These are phyloP conservation scores for Eulemur coronatus DNA, from an alignment of 2,797 vertebrate species.

Conservation along the genomic window DNA sequence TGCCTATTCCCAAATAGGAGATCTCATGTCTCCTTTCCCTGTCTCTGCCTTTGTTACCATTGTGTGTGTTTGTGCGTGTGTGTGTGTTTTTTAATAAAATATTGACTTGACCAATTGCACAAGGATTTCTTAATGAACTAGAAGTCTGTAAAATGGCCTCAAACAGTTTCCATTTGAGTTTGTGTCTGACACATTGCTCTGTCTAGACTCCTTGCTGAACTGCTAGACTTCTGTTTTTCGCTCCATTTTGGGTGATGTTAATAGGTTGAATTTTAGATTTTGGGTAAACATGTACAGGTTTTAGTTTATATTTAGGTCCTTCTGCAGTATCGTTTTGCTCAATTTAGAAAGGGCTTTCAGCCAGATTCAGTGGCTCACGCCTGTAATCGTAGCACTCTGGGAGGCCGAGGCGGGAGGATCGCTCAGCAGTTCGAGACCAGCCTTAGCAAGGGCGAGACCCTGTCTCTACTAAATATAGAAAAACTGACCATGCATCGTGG, in stretches of 20 bases:
- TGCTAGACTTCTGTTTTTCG: neutral
- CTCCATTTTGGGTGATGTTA: neutral
- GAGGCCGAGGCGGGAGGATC: no score
- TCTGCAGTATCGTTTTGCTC: neutral
- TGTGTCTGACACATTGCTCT: neutral
- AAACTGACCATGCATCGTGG: no score
- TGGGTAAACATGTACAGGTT: neutral
- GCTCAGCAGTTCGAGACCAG: no score
- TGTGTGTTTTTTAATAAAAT: slow-evolving; percentile 63
- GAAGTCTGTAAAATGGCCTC: neutral
- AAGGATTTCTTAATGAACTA: neutral
- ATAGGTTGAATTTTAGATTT: neutral
- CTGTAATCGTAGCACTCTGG: no score
- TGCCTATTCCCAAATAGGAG: neutral
- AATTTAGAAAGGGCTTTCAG: neutral
- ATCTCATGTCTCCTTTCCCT: neutral
- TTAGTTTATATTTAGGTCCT: neutral
- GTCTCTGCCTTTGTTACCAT: neutral
- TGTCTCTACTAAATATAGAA: no score
- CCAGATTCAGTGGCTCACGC: no score
- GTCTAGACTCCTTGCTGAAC: neutral
- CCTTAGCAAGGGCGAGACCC: no score
- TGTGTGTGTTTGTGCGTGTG: neutral
- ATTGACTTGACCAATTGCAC: neutral
- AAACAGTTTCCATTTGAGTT: neutral